Evolutionary conservation across 2,113 vertebrate genomes (phyloP).

Genomic region (Oryzias melastigma): DNA sequence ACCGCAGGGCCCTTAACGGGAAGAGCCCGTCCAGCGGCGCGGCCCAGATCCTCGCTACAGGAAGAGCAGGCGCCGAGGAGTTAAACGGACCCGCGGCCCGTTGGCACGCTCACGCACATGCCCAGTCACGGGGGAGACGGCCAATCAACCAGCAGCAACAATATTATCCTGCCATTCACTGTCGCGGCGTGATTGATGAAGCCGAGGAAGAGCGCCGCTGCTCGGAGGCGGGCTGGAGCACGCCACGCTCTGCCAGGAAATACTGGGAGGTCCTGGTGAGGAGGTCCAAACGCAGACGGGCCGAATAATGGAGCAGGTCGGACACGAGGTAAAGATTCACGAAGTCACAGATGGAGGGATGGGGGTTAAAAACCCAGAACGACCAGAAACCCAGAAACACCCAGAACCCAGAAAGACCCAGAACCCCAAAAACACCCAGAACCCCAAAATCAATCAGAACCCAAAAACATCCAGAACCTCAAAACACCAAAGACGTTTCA

Average conservation of each 20-base stretch:
- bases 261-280: slow-evolving; percentile 11
- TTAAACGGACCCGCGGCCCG: slow-evolving; percentile 49
- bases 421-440: no score
- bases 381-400: no score
- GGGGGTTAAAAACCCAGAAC: no score
- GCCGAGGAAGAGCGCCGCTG: slow-evolving; percentile 32
- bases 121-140: slow-evolving; percentile 38
- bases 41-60: slow-evolving; percentile 55
- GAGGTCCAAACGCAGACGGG: neutral
- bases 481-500: no score
- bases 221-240: no score
- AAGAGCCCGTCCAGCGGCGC: slow-evolving; percentile 67
- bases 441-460: no score
- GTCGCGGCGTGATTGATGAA: slow-evolving; percentile 73
- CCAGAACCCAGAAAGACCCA: no score
- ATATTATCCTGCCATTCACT: slow-evolving; percentile 79
- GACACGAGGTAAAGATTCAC: no score
- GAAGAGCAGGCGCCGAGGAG: slow-evolving; percentile 76
- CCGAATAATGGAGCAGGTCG: slow-evolving; percentile 3
- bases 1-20: slow-evolving; percentile 74
- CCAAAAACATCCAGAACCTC: no score
- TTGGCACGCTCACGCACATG: slow-evolving; percentile 27
- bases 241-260: slow-evolving; percentile 27
- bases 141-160: slow-evolving; percentile 72
- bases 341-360: no score